A percentile compares a stretch with the other conserved stretches of the same genome.
Evolutionary conservation across 1,140 invertebrate species (phyloP).

Genomic region (Halyomorpha halys): DNA sequence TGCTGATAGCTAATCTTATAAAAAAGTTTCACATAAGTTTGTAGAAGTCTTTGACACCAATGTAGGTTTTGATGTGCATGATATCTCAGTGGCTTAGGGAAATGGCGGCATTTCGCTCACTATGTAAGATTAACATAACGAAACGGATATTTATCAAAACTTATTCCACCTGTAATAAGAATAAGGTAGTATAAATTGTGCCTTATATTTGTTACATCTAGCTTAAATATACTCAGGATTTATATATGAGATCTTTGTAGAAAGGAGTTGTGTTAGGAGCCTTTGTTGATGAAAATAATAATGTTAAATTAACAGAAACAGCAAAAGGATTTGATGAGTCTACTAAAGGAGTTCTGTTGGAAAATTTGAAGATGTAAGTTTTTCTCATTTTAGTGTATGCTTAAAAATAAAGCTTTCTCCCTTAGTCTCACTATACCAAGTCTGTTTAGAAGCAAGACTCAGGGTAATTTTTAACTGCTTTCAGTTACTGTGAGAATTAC

Average conservation of each 20-base stretch:
- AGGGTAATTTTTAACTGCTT: too few species aligned
- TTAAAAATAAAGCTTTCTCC: neutral
- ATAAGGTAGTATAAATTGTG: constrained; percentile 9
- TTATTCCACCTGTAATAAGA: constrained; percentile 8
- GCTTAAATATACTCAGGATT: neutral
- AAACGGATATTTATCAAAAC: neutral
- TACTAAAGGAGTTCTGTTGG: constrained; percentile 16
- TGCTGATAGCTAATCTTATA: too few species aligned
- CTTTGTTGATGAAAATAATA: constrained; percentile 40
- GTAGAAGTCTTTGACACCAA: neutral
- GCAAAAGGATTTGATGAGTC: constrained; percentile 34
- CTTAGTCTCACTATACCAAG: neutral
- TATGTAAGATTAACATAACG: neutral
- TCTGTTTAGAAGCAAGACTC: neutral
- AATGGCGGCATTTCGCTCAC: constrained; percentile 20
- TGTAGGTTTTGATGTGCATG: neutral
- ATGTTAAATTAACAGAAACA: constrained; percentile 40
- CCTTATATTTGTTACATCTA: neutral
- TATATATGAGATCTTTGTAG: constrained; percentile 34
- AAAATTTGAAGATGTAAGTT: constrained; percentile 29
- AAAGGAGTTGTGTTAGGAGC: constrained; percentile 47
- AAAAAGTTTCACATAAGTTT: neutral
- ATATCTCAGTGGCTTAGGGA: constrained; percentile 16
- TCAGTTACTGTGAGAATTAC: too few species aligned
- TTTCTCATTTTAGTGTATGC: neutral